phyloP scores from a whole-genome alignment of 2,797 vertebrate species.

The Catamblyrhynchus diadema region DNA sequence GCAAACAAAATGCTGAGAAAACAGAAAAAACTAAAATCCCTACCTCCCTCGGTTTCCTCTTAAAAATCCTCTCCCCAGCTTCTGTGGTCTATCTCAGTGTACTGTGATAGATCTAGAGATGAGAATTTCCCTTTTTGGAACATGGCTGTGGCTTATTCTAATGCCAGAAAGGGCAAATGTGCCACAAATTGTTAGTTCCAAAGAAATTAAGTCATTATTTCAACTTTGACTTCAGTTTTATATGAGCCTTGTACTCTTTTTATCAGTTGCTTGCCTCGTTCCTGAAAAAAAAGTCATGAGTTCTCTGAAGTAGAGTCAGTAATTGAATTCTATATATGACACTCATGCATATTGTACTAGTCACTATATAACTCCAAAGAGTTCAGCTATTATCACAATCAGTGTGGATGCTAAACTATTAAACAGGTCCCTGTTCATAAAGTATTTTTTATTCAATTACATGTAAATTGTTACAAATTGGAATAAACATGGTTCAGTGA shows the following conservation, averaged over 20 bases:
- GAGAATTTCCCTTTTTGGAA: neutral
- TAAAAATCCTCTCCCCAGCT: neutral
- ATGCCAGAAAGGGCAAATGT: neutral
- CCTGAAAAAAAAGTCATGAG: neutral
- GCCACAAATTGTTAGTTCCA: neutral
- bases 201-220: neutral
- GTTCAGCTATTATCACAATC: neutral
- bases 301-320: neutral
- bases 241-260: neutral
- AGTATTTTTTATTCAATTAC: neutral
- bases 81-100: neutral
- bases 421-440: neutral
- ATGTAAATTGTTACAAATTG: neutral
- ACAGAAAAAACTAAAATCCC: neutral
- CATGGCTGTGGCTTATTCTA: neutral
- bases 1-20: neutral
- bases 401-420: neutral
- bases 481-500: neutral
- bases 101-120: neutral
- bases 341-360: neutral
- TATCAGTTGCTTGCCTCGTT: neutral
- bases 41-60: neutral
- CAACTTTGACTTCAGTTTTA: neutral
- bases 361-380: neutral
- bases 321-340: neutral